Percentiles rank a stretch among this genome's conserved stretches.
phyloP scores from a whole-genome alignment of 1,140 invertebrate genomes.

The Chelonus insularis region DNA sequence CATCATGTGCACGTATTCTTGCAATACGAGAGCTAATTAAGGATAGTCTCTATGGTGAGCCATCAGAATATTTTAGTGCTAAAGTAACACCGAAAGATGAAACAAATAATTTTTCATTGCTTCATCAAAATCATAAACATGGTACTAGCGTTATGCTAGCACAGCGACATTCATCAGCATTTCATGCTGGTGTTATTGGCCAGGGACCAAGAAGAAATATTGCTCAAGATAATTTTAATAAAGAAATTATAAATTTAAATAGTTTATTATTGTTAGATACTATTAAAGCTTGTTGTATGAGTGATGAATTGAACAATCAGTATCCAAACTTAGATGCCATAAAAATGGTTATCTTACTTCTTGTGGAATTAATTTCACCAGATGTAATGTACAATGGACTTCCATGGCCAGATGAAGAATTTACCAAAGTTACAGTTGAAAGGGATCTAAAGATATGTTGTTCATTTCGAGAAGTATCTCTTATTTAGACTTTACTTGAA shows the following conservation, averaged over 20 bases:
- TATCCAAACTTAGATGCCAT: slow-evolving; percentile 68
- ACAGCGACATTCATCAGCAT: slow-evolving; percentile 83
- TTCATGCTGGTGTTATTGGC: slow-evolving; percentile 90
- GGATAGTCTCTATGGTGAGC: slow-evolving; percentile 67
- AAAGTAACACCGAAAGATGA: slow-evolving; percentile 56
- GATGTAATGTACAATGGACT: slow-evolving; percentile 97
- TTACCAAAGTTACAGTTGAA: slow-evolving; percentile 89
- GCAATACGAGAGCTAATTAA: slow-evolving; percentile 74
- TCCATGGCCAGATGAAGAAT: slow-evolving; percentile 91
- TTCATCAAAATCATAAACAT: slow-evolving; percentile 79
- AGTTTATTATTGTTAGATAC: slow-evolving; percentile 57
- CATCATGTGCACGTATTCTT: slow-evolving; percentile 69
- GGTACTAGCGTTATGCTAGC: slow-evolving; percentile 75
- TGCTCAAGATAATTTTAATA: slow-evolving; percentile 54
- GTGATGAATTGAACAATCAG: slow-evolving; percentile 38
- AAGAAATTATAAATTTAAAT: slow-evolving; percentile 57
- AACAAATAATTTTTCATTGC: slow-evolving; percentile 65
- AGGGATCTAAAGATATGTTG: slow-evolving; percentile 86
- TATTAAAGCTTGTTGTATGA: slow-evolving; percentile 55
- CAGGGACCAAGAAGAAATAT: slow-evolving; percentile 66
- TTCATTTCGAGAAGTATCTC: slow-evolving; percentile 77
- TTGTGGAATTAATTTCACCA: slow-evolving; percentile 89
- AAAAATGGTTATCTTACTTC: slow-evolving; percentile 76
- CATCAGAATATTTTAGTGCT: slow-evolving; percentile 71
- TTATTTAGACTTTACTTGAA: slow-evolving; percentile 81